These are phyloP conservation scores for Mallotus villosus DNA, from an alignment of 2,797 vertebrate genomes.

Conservation along the genomic window DNA sequence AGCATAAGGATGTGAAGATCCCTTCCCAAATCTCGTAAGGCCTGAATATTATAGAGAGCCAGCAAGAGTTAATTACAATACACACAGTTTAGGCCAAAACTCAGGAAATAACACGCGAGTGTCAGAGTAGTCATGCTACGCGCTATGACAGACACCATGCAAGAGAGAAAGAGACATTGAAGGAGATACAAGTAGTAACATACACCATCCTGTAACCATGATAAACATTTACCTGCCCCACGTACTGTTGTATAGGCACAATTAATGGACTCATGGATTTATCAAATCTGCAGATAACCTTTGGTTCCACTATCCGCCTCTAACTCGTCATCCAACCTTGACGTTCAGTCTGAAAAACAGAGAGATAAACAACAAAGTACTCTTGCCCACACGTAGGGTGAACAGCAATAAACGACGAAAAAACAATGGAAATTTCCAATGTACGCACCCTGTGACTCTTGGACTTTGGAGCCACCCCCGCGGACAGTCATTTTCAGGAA, in stretches of 20 bases:
- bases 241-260: background rate
- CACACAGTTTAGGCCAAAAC: too few relatives aligned
- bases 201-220: too few relatives aligned
- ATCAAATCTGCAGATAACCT: background rate
- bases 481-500: slow-evolving; percentile 82
- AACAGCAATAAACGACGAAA: too few relatives aligned
- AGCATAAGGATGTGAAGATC: background rate
- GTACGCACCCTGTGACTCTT: slow-evolving; percentile 77
- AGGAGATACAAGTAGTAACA: too few relatives aligned
- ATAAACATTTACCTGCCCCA: background rate
- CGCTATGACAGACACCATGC: too few relatives aligned
- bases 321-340: background rate
- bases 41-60: background rate
- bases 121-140: too few relatives aligned
- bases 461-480: slow-evolving; percentile 83
- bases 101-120: too few relatives aligned
- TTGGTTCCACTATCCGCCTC: background rate
- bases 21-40: background rate
- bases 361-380: too few relatives aligned
- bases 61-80: background rate
- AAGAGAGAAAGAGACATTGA: too few relatives aligned
- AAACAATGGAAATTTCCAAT: background rate
- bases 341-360: background rate
- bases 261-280: background rate
- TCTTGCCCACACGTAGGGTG: too few relatives aligned